phyloP scores from a whole-genome alignment of 2,888 invertebrate species.

The Andrena dorsata region DNA sequence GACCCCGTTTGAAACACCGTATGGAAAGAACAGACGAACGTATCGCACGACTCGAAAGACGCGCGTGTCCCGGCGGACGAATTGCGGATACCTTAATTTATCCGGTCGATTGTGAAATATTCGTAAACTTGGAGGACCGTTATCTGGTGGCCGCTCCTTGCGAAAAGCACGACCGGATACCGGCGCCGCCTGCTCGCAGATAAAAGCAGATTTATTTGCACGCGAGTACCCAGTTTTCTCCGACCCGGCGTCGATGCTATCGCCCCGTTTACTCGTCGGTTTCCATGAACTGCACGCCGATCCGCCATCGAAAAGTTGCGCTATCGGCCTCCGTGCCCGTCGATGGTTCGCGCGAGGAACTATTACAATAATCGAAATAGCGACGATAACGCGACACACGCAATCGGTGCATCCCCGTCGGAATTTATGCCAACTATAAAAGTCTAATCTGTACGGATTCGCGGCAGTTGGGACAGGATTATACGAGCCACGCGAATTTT shows the following conservation, averaged over 20 bases:
- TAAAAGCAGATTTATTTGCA: slow-evolving; percentile 64
- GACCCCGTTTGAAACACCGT: neutral
- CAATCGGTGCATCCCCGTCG: slow-evolving; percentile 1
- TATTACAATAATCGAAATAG: slow-evolving; percentile 58
- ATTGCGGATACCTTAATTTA: slow-evolving; percentile 41
- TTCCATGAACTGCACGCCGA: slow-evolving; percentile 36
- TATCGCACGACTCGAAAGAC: neutral
- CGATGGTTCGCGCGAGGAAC: slow-evolving; percentile 25
- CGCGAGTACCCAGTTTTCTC: slow-evolving; percentile 56
- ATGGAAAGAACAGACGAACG: neutral
- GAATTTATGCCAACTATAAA: slow-evolving; percentile 59
- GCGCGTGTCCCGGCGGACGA: neutral
- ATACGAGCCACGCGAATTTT: slow-evolving; percentile 51
- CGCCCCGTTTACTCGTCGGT: slow-evolving; percentile 20
- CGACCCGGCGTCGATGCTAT: slow-evolving; percentile 42
- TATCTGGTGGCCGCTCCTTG: slow-evolving; percentile 23
- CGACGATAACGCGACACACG: slow-evolving; percentile 43
- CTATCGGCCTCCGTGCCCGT: slow-evolving; percentile 14
- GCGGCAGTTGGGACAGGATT: slow-evolving; percentile 45
- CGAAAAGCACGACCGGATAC: slow-evolving; percentile 41
- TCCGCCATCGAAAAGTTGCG: slow-evolving; percentile 37
- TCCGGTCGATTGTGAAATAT: slow-evolving; percentile 6
- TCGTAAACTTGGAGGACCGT: slow-evolving; percentile 3
- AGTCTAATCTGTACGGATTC: slow-evolving; percentile 58
- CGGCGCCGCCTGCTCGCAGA: slow-evolving; percentile 8